A percentile compares a stretch with the other conserved stretches of the same genome.
Evolutionary conservation across 2,888 invertebrate genomes (phyloP).

Genomic region (Stomorhina lunata): DNA sequence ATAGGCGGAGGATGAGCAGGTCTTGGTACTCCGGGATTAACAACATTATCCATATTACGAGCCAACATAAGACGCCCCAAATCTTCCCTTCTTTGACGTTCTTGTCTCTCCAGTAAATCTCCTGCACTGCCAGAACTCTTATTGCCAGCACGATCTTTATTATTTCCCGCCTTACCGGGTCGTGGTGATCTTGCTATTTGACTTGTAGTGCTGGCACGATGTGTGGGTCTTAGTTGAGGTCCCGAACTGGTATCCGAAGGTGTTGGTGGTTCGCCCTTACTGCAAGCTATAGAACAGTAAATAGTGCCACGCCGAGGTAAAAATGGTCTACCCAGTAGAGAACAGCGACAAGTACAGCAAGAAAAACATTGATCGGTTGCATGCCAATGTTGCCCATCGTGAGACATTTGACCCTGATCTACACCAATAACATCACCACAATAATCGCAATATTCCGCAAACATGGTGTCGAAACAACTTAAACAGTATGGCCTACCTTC

Average conservation of each 20-base stretch:
- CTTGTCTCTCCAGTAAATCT: constrained; percentile 74
- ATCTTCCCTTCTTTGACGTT: constrained; percentile 74
- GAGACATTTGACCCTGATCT: constrained; percentile 98
- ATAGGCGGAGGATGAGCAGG: constrained; percentile 84
- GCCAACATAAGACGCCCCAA: constrained; percentile 74
- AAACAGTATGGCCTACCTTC: constrained; percentile 97
- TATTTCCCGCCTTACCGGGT: constrained; percentile 77
- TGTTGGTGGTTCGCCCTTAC: constrained; percentile 93
- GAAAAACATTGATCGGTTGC: constrained; percentile 96
- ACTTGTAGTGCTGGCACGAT: constrained; percentile 80
- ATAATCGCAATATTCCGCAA: constrained; percentile 97
- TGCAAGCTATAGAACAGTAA: constrained; percentile 96
- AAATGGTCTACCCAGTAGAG: constrained; percentile 91
- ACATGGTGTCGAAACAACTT: constrained; percentile 96
- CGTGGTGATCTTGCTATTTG: constrained; percentile 80
- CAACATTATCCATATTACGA: constrained; percentile 74
- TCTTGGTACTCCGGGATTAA: constrained; percentile 75
- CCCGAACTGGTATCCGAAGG: constrained; percentile 89
- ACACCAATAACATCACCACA: constrained; percentile 98
- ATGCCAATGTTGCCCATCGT: constrained; percentile 98
- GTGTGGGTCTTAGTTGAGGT: constrained; percentile 82
- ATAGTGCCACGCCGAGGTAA: constrained; percentile 94
- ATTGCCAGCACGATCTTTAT: constrained; percentile 73
- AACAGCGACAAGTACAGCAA: constrained; percentile 90
- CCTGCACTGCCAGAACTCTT: constrained; percentile 74